Evolutionary conservation across 2,888 invertebrate species (phyloP), one percentile per base, ranked within the genome.

Genomic region (Galerucella pusilla): DNA sequence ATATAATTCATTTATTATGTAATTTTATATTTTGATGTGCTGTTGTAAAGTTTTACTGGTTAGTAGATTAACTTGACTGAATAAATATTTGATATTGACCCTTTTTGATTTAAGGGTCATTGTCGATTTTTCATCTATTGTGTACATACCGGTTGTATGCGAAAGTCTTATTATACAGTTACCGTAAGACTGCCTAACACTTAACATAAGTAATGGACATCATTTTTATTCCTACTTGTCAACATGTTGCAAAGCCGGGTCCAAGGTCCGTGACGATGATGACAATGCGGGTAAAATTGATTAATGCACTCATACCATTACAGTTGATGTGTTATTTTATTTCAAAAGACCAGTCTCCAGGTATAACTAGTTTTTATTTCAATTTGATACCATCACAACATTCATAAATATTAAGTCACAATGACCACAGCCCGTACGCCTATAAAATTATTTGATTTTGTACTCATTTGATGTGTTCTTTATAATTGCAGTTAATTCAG

Each of bases 81-180:
- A 83, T 83, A 82, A 82, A 81, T 81, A 83, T 83, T 84, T 81
- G 80, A 83, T 82, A 83, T 83, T 84, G 84, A 85, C 85, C 85
- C 82, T 83, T 81, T 83, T 84, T 84, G 81, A 82, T 64, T 74
- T 70, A 79, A 77, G 83, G 85, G 86, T 85, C 85, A 86, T 65
- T 78, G 80, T 84, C 81, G 83, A 85, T 86, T 85, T 85, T 85
- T 85, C 85, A 85, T 85, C 84, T 80, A 82, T 85, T 85, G 85
- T 85, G 76, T 75, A 75, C 75, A 78, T 81, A 84, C 84, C 83
- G 82, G 84, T 83, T 82, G 77, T 78, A 76, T 72, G 71, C 71
- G 68, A 66, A 77, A 75, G 71, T 79, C 80, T 77, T 80, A 79
- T 78, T 80, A 77, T 81, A 76, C 78, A 79, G 77, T 79, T 79